phyloP scores from a whole-genome alignment of 2,888 invertebrate genomes.

The Campoletis raptor region DNA sequence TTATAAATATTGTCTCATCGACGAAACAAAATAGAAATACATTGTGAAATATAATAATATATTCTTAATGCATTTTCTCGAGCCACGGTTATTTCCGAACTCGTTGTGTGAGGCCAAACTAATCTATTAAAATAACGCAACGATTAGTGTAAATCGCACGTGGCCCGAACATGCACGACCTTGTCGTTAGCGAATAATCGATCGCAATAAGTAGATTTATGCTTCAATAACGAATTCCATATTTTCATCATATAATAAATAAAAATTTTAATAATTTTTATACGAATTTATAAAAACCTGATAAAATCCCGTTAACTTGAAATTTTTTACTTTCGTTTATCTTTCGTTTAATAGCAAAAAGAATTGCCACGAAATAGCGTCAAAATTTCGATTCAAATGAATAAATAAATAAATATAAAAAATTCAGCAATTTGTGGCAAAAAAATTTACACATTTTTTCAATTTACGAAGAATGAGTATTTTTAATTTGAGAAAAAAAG shows the following conservation, averaged over 20 bases:
- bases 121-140: slow-evolving; percentile 18
- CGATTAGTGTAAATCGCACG: slow-evolving; percentile 20
- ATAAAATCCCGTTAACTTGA: not conserved
- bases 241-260: not conserved
- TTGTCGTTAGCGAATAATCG: slow-evolving; percentile 18
- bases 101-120: slow-evolving; percentile 19
- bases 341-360: too few relatives aligned
- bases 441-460: not conserved
- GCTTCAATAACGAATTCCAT: not conserved
- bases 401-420: not conserved
- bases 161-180: slow-evolving; percentile 25
- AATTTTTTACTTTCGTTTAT: too few relatives aligned
- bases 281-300: too few relatives aligned
- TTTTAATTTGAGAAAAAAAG: not conserved
- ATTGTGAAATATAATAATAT: slow-evolving; percentile 9
- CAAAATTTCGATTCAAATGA: not conserved
- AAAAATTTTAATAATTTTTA: not conserved
- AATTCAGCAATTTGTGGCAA: not conserved
- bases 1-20: slow-evolving; percentile 31
- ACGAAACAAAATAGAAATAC: slow-evolving; percentile 32
- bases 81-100: slow-evolving; percentile 38
- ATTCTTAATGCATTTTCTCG: slow-evolving; percentile 12
- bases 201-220: not conserved
- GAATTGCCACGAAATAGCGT: too few relatives aligned
- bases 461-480: not conserved